phyloP scores from a whole-genome alignment of 2,888 invertebrate species.

The Callyntrura sp. region DNA sequence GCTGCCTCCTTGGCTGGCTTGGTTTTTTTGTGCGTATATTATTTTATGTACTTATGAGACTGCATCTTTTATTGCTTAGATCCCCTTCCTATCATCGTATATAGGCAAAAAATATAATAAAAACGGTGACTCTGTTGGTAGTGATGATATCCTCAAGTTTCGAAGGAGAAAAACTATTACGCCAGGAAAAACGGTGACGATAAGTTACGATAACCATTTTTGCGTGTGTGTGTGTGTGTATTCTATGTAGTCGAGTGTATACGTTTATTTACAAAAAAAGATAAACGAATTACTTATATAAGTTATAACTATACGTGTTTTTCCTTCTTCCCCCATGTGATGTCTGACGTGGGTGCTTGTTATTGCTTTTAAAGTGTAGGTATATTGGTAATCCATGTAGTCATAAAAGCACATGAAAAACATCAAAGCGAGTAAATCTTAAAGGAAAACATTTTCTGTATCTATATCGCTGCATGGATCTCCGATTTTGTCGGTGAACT shows the following conservation, averaged over 20 bases:
- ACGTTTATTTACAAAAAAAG: conserved; percentile 7
- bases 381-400: conserved; percentile 31
- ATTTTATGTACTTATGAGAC: conserved; percentile 13
- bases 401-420: conserved; percentile 16
- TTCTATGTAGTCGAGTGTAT: no score
- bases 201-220: conserved; percentile 48
- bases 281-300: conserved; percentile 11
- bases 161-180: conserved; percentile 20
- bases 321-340: neutral
- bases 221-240: neutral
- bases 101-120: neutral
- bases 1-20: conserved; percentile 49
- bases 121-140: neutral
- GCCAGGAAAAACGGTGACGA: conserved; percentile 46
- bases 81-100: neutral
- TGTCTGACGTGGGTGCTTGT: conserved; percentile 39
- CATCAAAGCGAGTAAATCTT: neutral
- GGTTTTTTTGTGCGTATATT: conserved; percentile 11
- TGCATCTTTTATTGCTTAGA: neutral
- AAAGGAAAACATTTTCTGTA: neutral
- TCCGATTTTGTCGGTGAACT: conserved; percentile 67
- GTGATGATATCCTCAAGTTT: conserved; percentile 33
- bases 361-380: conserved; percentile 1
- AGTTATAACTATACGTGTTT: neutral
- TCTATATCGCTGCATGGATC: neutral